A percentile compares a stretch with the other conserved stretches of the same genome.
Evolutionary conservation across 2,113 vertebrate species (phyloP).

Genomic region (Hippocampus comes): DNA sequence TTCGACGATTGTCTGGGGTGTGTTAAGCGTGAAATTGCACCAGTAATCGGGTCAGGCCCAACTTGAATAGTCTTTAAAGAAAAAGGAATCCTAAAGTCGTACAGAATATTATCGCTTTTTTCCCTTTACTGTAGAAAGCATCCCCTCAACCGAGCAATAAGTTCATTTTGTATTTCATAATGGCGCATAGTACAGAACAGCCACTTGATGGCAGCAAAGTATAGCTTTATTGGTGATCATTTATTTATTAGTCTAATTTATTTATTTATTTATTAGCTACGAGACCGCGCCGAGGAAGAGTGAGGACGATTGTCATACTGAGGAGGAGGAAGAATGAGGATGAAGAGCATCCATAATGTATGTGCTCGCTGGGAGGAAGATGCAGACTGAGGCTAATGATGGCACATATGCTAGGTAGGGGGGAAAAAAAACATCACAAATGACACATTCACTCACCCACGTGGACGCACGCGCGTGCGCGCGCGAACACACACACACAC

Average conservation of each 20-base stretch:
- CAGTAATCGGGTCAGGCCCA: too few species aligned
- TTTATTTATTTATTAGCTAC: too few species aligned
- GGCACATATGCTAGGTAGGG: conserved; percentile 38
- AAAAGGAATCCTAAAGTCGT: too few species aligned
- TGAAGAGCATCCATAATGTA: conserved; percentile 65
- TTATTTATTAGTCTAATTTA: too few species aligned
- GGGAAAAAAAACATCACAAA: too few species aligned
- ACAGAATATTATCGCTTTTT: too few species aligned
- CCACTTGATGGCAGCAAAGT: conserved; percentile 68
- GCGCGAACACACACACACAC: not conserved
- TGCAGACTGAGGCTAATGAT: conserved; percentile 61
- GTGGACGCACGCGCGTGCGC: too few species aligned
- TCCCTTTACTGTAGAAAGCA: too few species aligned
- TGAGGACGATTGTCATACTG: conserved; percentile 33
- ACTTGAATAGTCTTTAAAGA: too few species aligned
- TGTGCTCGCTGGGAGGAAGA: conserved; percentile 63
- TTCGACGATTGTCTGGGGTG: too few species aligned
- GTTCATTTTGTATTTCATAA: not conserved
- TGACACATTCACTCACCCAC: conserved; percentile 1
- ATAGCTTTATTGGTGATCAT: not conserved
- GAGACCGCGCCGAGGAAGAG: not conserved
- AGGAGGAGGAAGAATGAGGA: conserved; percentile 31
- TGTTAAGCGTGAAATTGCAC: too few species aligned
- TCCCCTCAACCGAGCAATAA: too few species aligned
- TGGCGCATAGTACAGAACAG: not conserved